Evolutionary conservation across 2,113 vertebrate genomes (phyloP).

Genomic region (Saccopteryx bilineata): DNA sequence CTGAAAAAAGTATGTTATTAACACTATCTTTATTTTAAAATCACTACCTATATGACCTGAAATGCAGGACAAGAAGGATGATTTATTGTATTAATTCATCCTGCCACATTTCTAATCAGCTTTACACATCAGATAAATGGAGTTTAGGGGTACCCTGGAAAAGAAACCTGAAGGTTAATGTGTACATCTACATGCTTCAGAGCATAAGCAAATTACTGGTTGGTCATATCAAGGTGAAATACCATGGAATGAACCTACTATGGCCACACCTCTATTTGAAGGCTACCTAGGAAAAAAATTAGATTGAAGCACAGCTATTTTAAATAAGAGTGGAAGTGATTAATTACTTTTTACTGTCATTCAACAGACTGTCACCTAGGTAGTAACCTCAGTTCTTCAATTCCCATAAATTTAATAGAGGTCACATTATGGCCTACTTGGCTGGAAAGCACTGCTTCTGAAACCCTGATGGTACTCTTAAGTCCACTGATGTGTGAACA

Average conservation of each 20-base stretch:
- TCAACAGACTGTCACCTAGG: conserved; percentile 82
- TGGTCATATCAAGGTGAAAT: conserved; percentile 79
- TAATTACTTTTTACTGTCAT: conserved; percentile 85
- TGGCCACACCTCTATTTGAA: conserved; percentile 69
- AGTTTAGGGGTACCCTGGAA: conserved; percentile 66
- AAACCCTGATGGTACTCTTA: conserved; percentile 86
- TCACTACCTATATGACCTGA: not conserved
- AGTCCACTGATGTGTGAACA: conserved; percentile 85
- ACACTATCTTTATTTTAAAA: conserved; percentile 63
- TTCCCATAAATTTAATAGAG: conserved; percentile 87
- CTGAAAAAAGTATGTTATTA: conserved; percentile 36
- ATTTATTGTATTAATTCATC: conserved; percentile 65
- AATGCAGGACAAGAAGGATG: not conserved
- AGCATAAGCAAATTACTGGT: conserved; percentile 69
- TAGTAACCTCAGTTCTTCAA: conserved; percentile 84
- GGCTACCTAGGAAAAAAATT: conserved; percentile 43
- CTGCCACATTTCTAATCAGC: conserved; percentile 40
- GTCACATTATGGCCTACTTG: conserved; percentile 86
- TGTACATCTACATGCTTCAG: conserved; percentile 71
- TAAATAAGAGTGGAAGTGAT: conserved; percentile 83
- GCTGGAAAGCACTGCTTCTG: conserved; percentile 84
- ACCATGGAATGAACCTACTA: conserved; percentile 6
- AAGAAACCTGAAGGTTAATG: conserved; percentile 74
- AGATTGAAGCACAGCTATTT: conserved; percentile 80
- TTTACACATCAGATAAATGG: conserved; percentile 22